phyloP scores from a whole-genome alignment of 2,797 vertebrate genomes.

The Acanthiza pusilla region DNA sequence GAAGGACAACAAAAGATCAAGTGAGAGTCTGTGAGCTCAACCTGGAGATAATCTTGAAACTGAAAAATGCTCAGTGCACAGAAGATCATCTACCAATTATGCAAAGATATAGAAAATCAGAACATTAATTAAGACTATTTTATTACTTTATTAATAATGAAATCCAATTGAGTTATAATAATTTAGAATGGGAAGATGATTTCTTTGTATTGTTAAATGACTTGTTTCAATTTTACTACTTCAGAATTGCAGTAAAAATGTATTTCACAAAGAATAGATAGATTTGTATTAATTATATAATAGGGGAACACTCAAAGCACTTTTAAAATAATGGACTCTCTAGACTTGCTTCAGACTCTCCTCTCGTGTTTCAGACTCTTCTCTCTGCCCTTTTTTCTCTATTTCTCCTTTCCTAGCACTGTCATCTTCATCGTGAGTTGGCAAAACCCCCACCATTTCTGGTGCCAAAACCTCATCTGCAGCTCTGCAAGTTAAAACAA shows the following conservation, averaged over 20 bases:
- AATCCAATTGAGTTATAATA: constrained; percentile 52
- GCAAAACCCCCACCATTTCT: background rate
- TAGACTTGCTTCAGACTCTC: background rate
- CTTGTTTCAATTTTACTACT: constrained; percentile 64
- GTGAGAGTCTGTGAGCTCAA: background rate
- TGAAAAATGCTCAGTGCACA: background rate
- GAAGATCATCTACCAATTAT: constrained; percentile 23
- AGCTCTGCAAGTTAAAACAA: constrained; percentile 8
- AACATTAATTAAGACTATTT: constrained; percentile 61
- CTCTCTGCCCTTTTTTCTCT: background rate
- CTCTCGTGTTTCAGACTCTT: background rate
- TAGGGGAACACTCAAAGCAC: background rate
- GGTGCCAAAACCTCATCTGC: constrained; percentile 22
- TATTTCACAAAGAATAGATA: constrained; percentile 5
- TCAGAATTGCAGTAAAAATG: constrained; percentile 43
- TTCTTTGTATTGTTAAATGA: constrained; percentile 59
- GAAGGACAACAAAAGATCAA: constrained; percentile 3
- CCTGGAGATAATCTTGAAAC: background rate
- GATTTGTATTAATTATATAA: constrained; percentile 12
- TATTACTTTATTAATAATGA: constrained; percentile 59
- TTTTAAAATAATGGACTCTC: background rate
- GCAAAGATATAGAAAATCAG: constrained; percentile 19
- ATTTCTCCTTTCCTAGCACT: background rate
- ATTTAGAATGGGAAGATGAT: constrained; percentile 41
- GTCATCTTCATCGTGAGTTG: background rate